Percentiles rank a stretch among this genome's conserved stretches.
These are phyloP conservation scores for Triplophysa rosa DNA, from an alignment of 2,113 vertebrate genomes.

Conservation along the genomic window DNA sequence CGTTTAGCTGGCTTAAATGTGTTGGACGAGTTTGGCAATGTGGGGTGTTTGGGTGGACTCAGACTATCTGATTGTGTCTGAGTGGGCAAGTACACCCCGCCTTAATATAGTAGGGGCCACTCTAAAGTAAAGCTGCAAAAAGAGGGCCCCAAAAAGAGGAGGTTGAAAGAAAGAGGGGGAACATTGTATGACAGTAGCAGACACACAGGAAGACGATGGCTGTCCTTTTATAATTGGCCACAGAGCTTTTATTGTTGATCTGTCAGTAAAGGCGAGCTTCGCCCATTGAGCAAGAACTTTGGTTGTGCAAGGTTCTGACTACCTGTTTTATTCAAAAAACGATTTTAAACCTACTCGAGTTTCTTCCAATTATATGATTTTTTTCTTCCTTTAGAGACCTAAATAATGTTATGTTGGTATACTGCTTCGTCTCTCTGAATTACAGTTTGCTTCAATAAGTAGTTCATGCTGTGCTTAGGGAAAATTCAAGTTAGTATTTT, in stretches of 20 bases:
- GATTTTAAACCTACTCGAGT: not conserved
- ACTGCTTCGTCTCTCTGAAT: not conserved
- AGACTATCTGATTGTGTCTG: slow-evolving; percentile 30
- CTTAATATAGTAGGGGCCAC: slow-evolving; percentile 51
- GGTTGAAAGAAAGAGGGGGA: slow-evolving; percentile 35
- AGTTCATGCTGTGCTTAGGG: too few relatives aligned
- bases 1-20: slow-evolving; percentile 15
- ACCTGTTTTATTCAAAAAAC: not conserved
- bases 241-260: slow-evolving; percentile 41
- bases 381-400: not conserved
- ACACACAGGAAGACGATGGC: slow-evolving; percentile 41
- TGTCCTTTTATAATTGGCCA: slow-evolving; percentile 39
- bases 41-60: slow-evolving; percentile 42
- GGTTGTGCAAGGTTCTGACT: slow-evolving; percentile 3
- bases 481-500: too few relatives aligned
- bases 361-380: not conserved
- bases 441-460: too few relatives aligned
- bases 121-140: slow-evolving; percentile 48
- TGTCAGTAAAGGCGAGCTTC: slow-evolving; percentile 11
- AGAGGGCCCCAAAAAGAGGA: slow-evolving; percentile 43
- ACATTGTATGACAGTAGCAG: slow-evolving; percentile 44
- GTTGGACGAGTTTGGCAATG: slow-evolving; percentile 26
- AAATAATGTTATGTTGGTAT: not conserved
- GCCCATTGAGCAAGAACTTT: slow-evolving; percentile 23
- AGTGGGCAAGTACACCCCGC: slow-evolving; percentile 22